Evolutionary conservation across 2,113 vertebrate genomes (phyloP), one percentile per base, ranked within the genome.

Genomic region (Cebidichthys violaceus): DNA sequence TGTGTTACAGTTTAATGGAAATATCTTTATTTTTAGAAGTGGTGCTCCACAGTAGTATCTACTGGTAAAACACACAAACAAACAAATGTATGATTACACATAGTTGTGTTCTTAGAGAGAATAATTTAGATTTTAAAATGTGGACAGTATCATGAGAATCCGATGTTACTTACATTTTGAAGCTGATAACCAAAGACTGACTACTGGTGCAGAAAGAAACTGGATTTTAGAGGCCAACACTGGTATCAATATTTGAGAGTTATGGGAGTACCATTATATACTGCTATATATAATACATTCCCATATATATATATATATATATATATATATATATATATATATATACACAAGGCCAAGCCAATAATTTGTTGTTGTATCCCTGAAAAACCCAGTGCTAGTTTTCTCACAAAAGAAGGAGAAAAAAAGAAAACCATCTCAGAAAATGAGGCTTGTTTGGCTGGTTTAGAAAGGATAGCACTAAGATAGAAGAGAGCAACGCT

Each of bases 401-500:
- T 33, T 41, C 13, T 17, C 18, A 7, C 15, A 47, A 47, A 66
- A 52, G 31, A 60, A 41, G 7, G 50, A n/a, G 3, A n/a, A 20
- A 60, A 35, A 66, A 70, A 24, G 11, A n/a, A 69, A 65, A 37
- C 17, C 55, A 15, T 17, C 31, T 22, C 66, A 43, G 9, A 39
- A 75, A n/a, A 9, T 29, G 9, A 70, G 15, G 43, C 50, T 70
- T 14, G 15, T 84, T 59, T 39, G 17, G 10, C 22, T 37, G 61
- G 41, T 86, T 86, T 72, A 8, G 9, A 71, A 37, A 69, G 14
- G 41, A 82, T 57, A 55, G 39, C n/a, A 27, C 45, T 70, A 62
- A 72, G 33, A 81, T 43, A 43, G 52, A 66, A 15, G 17, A 65
- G 13, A 57, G 13, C 2, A 33, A 47, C 24, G 64, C 55, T 64